Percentiles rank a stretch among this genome's conserved stretches.
Evolutionary conservation across 2,113 vertebrate species (phyloP).

Genomic region (Butorides virescens): DNA sequence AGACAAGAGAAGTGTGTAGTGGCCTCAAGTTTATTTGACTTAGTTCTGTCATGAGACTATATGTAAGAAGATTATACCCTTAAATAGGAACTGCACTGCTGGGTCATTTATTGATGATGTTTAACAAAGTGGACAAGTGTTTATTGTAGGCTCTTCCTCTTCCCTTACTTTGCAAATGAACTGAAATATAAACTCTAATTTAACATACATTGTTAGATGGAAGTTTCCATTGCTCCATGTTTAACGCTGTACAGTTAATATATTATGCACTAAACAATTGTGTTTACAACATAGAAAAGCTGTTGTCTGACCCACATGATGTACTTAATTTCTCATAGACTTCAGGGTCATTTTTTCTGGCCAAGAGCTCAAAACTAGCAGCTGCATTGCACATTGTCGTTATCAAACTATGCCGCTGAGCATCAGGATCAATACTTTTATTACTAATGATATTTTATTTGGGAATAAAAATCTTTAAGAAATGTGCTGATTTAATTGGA

Average conservation of each 20-base stretch:
- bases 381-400: fast-evolving
- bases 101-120: slow-evolving; percentile 33
- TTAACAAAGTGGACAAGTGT: slow-evolving; percentile 51
- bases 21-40: neutral
- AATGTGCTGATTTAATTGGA: neutral
- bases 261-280: slow-evolving; percentile 11
- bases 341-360: neutral
- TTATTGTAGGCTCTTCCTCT: slow-evolving; percentile 43
- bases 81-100: neutral
- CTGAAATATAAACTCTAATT: slow-evolving; percentile 1
- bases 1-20: neutral
- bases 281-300: neutral
- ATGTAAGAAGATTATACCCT: neutral
- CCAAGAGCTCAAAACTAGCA: neutral
- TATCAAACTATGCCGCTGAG: neutral
- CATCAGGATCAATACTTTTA: neutral
- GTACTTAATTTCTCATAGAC: neutral
- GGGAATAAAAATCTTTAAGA: neutral
- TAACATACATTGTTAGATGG: neutral
- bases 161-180: neutral
- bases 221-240: neutral
- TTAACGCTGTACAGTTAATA: slow-evolving; percentile 5
- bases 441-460: neutral
- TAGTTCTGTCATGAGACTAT: neutral
- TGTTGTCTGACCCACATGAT: neutral